These are phyloP conservation scores for Helarctos malayanus DNA, from an alignment of 2,797 vertebrate genomes.

Conservation along the genomic window DNA sequence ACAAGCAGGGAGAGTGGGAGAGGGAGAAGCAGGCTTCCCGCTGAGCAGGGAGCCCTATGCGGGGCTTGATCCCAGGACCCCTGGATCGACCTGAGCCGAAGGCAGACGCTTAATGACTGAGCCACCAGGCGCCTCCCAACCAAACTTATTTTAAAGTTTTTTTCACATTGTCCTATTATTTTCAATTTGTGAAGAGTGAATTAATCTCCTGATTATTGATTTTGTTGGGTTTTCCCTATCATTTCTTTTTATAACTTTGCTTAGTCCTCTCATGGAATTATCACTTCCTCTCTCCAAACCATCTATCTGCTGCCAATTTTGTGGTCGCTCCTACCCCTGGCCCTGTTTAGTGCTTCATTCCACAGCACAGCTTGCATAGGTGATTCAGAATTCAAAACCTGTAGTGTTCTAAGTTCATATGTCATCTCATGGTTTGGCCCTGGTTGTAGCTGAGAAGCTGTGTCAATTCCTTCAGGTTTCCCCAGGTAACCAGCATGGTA, in stretches of 20 bases:
- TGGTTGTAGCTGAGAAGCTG: not conserved
- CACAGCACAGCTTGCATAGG: not conserved
- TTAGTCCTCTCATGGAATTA: not conserved
- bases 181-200: not conserved
- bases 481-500: not conserved
- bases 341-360: not conserved
- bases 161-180: not conserved
- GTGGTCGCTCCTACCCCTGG: not conserved
- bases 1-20: too few relatives aligned
- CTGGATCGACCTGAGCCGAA: too few relatives aligned
- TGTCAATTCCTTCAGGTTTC: not conserved
- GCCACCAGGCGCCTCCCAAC: not conserved
- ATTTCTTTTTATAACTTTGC: slow-evolving; percentile 33
- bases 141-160: slow-evolving; percentile 23
- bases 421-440: not conserved
- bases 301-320: not conserved
- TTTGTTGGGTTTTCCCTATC: not conserved
- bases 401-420: not conserved
- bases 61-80: too few relatives aligned
- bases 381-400: not conserved
- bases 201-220: not conserved
- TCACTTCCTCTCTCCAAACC: not conserved
- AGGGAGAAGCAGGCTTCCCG: too few relatives aligned
- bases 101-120: too few relatives aligned
- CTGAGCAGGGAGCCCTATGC: too few relatives aligned